Base-by-base conservation (phyloP, 2,113 vertebrate genomes). In the Poeciliopsis retropinna region DNA sequence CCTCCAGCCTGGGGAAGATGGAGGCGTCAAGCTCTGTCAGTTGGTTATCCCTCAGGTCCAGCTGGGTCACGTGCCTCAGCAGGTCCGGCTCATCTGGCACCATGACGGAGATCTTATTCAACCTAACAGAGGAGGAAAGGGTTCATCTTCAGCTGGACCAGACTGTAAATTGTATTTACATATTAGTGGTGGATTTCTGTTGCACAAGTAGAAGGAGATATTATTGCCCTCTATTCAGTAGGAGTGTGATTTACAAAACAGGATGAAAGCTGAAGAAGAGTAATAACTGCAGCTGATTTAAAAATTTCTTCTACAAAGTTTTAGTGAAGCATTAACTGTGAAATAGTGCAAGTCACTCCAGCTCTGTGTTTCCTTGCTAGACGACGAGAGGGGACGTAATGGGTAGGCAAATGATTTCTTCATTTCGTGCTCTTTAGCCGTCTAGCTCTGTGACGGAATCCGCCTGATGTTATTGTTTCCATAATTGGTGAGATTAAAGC, bases 41-140 rank as follows among this genome's bases (percentile, higher is more conserved):
- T 79, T 95, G 92, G 91, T 99, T 99, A 89, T 99, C 97, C 74
- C 98, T 94, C 65, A 99, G 89, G 61, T 99, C 98, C 81, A 99
- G 90, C 4, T 99, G 97, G 34, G 97, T 98, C 90, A 99, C 92
- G 0, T 99, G 96, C 61, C 94, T 95, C 64, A 99, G 94, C 80
- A 97, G 97, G 91, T 98, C 97, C 1, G 93, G 91, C 85, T 96
- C 96, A 57, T 95, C 90, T 0, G 94, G 94, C 63, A 95, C 92
- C 74, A 94, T 66, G 78, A 90, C 92, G 88, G 92, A 94, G 90
- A 99, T 96, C 70, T 93, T 85, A 90, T 99, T 99, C 89, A 99
- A 91, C 85, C 98, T 98, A 91, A 81, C 76, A 85, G 77, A 69
- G 76, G 47, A 80, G 69, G 75, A 73, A 74, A 83, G 5, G 70